Percentiles rank a stretch among this genome's conserved stretches.
These are phyloP conservation scores for Tricholaema leucomelas DNA, from an alignment of 2,113 vertebrate species.

Conservation along the genomic window DNA sequence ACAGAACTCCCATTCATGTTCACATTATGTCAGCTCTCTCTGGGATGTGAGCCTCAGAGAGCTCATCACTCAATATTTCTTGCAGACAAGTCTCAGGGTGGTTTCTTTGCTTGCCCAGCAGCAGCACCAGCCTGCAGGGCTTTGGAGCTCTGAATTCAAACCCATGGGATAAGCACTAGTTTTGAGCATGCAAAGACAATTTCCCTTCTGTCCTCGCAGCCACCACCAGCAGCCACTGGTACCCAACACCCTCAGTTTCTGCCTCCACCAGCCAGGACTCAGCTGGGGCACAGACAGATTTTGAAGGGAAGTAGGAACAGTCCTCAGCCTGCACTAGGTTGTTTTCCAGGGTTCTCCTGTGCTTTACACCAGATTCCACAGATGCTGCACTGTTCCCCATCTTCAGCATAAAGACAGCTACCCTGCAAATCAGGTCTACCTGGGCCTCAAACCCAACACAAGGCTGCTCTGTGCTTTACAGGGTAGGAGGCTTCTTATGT, in stretches of 20 bases:
- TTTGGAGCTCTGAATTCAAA: not conserved
- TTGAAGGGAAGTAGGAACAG: not conserved
- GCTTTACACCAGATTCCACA: not conserved
- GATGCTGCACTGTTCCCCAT: fast-evolving
- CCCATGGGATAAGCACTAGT: fast-evolving
- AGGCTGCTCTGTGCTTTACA: not conserved
- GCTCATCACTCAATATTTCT: not conserved
- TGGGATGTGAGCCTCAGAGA: not conserved
- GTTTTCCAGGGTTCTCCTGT: not conserved
- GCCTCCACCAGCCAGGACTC: not conserved
- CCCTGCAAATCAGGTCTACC: not conserved
- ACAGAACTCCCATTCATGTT: not conserved
- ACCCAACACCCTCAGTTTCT: not conserved
- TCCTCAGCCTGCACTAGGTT: not conserved
- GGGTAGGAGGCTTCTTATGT: not conserved
- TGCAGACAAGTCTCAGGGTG: not conserved
- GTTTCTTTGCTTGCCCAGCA: not conserved
- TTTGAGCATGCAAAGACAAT: fast-evolving
- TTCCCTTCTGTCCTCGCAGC: not conserved
- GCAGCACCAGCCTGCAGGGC: not conserved
- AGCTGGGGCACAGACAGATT: not conserved
- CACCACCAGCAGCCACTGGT: not conserved
- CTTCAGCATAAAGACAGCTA: not conserved
- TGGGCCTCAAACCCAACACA: not conserved
- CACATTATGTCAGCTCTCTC: not conserved